Conservation (phyloP, 2,797 vertebrate species). For the Tenualosa thibaudeaui region DNA sequence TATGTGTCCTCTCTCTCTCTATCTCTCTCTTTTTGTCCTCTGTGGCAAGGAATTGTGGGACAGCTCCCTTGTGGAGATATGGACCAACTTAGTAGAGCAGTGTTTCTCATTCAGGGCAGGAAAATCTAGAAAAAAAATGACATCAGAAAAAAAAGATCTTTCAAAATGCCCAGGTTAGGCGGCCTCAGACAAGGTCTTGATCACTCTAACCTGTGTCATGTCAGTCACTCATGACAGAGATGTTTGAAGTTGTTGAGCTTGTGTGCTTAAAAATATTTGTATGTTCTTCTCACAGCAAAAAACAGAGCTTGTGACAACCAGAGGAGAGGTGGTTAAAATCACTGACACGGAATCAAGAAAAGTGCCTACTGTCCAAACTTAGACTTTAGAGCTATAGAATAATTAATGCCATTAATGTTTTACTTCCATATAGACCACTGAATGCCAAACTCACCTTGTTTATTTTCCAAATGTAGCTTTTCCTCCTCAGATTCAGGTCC, state of each 20-base stretch:
- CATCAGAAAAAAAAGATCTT: neutral
- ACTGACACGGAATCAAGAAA: neutral
- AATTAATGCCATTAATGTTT: neutral
- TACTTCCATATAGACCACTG: neutral
- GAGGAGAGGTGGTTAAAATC: too few relatives aligned
- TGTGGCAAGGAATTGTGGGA: neutral
- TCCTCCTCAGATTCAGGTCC: conserved; percentile 52
- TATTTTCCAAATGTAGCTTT: conserved; percentile 59
- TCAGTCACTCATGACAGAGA: neutral
- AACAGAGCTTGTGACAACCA: neutral
- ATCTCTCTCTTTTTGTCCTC: neutral
- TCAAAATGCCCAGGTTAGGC: neutral
- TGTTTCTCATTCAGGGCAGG: neutral
- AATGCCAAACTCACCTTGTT: conserved; percentile 47
- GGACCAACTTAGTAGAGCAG: neutral
- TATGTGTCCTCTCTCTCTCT: neutral
- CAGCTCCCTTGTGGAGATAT: neutral
- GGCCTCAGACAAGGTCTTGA: neutral
- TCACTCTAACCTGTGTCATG: neutral
- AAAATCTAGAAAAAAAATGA: neutral
- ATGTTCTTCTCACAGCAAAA: neutral
- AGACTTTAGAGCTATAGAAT: neutral
- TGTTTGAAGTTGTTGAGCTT: neutral
- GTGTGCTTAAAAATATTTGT: neutral
- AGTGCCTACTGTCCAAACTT: neutral